Evolutionary conservation across 2,888 invertebrate species (phyloP), one percentile per base, ranked within the genome.

Genomic region (Sarcophaga rosellei): DNA sequence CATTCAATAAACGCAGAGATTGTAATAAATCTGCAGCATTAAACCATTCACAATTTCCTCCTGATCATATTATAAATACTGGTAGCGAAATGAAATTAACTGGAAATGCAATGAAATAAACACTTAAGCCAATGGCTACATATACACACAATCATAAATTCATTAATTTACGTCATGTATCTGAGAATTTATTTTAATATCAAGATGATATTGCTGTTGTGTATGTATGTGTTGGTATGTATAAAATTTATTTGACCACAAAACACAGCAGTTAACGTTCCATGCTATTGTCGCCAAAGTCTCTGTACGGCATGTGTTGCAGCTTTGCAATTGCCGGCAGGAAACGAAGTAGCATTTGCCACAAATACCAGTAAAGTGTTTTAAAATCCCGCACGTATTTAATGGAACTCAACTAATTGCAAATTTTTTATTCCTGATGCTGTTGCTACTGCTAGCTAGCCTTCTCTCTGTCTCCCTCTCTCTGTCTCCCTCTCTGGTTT

Each of bases 381-480:
- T 88, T 84, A 80, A 82, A 88, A 88, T 88, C 84, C 87, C 86
- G 75, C 88, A 88, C 88, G 88, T 88, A 88, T 88, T 87, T 85
- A 88, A 81, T 83, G 87, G 83, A 88, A 85, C 85, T 84, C 80
- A 88, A 88, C 87, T 88, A 88, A 88, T 88, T 88, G 88, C 87
- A 84, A 74, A 78, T 80, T 86, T 86, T 85, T 77, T 20, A 35
- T 35, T 35, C 8, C 35, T 35, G 35, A 35, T 35, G 35, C 35
- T 35, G 8, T 6, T 6, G 6, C 6, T 6, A 6, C 35, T 35
- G 2, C 35, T 10, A 1, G 8, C 35, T 35, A 8, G 0, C 35
- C 2, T 10, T 0, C 4, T 35, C 10, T 35, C 35, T 8, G 10
- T 8, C 35, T 10, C 35, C 10, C 35, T 35, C 35, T 47, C 12